phyloP scores from a whole-genome alignment of 2,113 vertebrate species.

The Pterophyllum scalare region DNA sequence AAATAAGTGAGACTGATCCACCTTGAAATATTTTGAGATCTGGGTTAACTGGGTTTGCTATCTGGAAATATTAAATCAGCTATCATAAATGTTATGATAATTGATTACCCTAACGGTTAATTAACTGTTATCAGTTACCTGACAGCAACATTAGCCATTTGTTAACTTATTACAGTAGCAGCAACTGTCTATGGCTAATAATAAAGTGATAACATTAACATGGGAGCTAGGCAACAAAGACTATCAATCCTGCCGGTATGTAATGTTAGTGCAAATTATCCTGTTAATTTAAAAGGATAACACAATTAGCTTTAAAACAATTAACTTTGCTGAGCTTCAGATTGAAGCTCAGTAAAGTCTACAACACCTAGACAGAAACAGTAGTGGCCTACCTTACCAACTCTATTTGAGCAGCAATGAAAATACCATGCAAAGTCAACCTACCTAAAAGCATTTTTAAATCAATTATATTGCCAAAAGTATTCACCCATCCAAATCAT shows the following conservation, averaged over 20 bases:
- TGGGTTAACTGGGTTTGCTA: too few species aligned
- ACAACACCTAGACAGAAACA: not conserved
- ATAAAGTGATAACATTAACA: not conserved
- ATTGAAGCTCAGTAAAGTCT: not conserved
- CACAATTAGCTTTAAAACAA: not conserved
- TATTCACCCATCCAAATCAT: too few species aligned
- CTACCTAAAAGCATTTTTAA: too few species aligned
- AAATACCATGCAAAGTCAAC: too few species aligned
- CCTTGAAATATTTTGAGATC: too few species aligned
- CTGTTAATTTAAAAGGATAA: not conserved
- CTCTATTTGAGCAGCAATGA: not conserved
- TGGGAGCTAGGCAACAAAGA: not conserved
- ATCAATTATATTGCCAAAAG: too few species aligned
- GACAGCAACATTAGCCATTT: not conserved
- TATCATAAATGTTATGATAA: not conserved
- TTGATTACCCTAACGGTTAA: not conserved
- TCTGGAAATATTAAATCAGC: too few species aligned
- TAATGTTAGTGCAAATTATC: not conserved
- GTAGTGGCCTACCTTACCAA: not conserved
- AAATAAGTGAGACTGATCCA: too few species aligned
- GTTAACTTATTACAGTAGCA: not conserved
- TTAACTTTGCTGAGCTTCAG: too few species aligned
- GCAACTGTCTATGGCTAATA: not conserved
- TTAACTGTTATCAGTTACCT: not conserved
- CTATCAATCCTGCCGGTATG: not conserved